These are phyloP conservation scores for Lypha dubia DNA, from an alignment of 2,888 invertebrate genomes.

Conservation along the genomic window DNA sequence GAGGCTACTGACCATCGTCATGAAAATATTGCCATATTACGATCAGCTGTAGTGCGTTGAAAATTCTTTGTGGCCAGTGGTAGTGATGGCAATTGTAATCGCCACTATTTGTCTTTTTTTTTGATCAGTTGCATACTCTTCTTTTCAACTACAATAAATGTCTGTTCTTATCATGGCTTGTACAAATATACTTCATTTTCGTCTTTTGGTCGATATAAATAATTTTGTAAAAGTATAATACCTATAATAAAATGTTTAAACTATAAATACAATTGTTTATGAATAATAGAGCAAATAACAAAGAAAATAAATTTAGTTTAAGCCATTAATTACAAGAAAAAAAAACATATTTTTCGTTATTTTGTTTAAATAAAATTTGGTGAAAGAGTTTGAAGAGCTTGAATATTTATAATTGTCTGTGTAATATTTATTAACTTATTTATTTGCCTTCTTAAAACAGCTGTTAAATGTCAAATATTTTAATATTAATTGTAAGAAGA, in stretches of 20 bases:
- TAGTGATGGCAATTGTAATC: no score
- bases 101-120: background rate
- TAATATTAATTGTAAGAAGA: background rate
- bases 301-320: background rate
- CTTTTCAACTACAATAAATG: background rate
- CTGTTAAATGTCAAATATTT: constrained; percentile 36
- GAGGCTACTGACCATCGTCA: no score
- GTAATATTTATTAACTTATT: background rate
- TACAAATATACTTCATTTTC: background rate
- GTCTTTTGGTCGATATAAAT: background rate
- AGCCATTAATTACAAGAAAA: constrained; percentile 9
- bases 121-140: background rate
- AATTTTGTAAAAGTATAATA: background rate
- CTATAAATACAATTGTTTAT: background rate
- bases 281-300: constrained; percentile 1
- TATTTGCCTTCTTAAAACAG: constrained; percentile 21
- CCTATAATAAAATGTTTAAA: background rate
- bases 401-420: background rate
- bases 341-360: background rate
- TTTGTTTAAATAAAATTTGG: constrained; percentile 11
- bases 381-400: constrained; percentile 25
- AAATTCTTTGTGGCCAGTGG: no score
- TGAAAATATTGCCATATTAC: no score
- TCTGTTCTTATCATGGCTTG: background rate
- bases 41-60: no score